Percentiles rank a stretch among this genome's conserved stretches.
These are phyloP conservation scores for Gonatopus flavifemur DNA, from an alignment of 1,140 invertebrate genomes.

Conservation along the genomic window DNA sequence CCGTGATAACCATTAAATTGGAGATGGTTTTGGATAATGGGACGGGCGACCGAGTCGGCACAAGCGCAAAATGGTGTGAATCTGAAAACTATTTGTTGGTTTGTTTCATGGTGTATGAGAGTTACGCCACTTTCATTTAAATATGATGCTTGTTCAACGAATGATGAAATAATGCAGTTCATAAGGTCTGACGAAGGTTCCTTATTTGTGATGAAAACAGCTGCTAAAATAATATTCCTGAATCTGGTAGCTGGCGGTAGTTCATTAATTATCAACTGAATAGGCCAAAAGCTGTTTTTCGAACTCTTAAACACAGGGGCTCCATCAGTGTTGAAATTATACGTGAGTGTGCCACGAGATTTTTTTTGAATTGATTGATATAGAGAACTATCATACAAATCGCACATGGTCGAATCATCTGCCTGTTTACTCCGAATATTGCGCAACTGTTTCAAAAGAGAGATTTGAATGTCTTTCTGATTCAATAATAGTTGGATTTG, in stretches of 20 bases:
- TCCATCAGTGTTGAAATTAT: background rate
- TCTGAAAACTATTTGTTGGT: background rate
- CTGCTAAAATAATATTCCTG: background rate
- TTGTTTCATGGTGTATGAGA: background rate
- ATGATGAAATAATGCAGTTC: background rate
- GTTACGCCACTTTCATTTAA: background rate
- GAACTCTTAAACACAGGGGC: constrained; percentile 2
- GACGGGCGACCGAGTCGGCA: background rate
- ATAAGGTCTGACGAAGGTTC: background rate
- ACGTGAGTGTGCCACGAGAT: background rate
- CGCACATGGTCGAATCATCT: background rate
- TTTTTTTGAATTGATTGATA: background rate
- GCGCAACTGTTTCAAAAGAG: constrained; percentile 1
- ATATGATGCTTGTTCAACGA: background rate
- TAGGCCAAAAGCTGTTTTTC: constrained; percentile 3
- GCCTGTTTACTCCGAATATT: background rate
- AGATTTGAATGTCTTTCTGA: background rate
- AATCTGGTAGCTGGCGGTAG: constrained; percentile 2
- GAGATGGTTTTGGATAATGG: background rate
- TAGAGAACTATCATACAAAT: background rate
- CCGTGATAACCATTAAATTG: background rate
- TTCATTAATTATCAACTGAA: constrained; percentile 2
- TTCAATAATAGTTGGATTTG: constrained; percentile 1
- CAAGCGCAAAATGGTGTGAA: background rate
- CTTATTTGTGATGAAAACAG: background rate